These are phyloP conservation scores for Polyergus mexicanus DNA, from an alignment of 1,140 invertebrate genomes.

Conservation along the genomic window DNA sequence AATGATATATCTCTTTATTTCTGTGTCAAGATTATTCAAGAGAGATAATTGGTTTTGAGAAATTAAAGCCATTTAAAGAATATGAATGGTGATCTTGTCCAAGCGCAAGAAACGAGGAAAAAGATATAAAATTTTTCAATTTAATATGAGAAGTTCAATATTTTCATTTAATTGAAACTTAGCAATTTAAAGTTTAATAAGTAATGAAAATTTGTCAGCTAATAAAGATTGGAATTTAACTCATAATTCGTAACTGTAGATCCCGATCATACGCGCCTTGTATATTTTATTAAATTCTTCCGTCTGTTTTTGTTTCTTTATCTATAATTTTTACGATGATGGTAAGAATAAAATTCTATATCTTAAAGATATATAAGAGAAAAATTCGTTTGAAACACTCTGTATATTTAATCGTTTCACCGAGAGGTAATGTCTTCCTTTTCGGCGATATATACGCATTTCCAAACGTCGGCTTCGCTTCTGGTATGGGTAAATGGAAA, in stretches of 20 bases:
- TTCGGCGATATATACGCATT: neutral
- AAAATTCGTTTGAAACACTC: neutral
- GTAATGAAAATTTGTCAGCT: neutral
- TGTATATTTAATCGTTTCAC: conserved; percentile 20
- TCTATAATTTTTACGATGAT: neutral
- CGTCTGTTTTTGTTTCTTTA: neutral
- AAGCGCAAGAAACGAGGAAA: neutral
- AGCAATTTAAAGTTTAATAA: neutral
- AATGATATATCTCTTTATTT: conserved; percentile 27
- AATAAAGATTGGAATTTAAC: neutral
- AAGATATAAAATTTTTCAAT: neutral
- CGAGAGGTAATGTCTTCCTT: neutral
- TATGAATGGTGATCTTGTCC: neutral
- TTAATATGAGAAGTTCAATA: neutral
- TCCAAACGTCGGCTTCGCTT: neutral
- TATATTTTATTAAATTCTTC: conserved; percentile 12
- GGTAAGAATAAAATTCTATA: neutral
- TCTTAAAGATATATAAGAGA: neutral
- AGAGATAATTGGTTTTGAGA: conserved; percentile 13
- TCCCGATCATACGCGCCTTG: neutral
- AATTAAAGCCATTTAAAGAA: conserved; percentile 24
- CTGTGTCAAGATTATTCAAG: neutral
- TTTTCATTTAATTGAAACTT: conserved; percentile 17
- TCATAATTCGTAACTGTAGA: neutral
- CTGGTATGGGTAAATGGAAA: neutral